Conservation (phyloP, 2,888 invertebrate genomes). For the Lutraria lutraria region DNA sequence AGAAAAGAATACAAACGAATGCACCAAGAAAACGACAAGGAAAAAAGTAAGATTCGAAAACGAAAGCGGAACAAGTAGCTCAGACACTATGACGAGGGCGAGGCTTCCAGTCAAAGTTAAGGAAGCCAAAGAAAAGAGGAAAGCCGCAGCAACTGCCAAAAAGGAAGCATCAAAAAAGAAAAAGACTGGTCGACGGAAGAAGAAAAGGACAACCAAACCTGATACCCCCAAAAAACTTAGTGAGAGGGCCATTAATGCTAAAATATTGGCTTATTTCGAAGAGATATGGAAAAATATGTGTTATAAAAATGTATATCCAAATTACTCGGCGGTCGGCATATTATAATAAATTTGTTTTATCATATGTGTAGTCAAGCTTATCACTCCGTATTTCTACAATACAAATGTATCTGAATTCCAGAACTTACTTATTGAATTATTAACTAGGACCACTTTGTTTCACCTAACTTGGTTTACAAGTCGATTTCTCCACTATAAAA, state of each 20-base stretch:
- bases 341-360: too few relatives aligned
- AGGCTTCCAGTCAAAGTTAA: neutral
- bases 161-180: neutral
- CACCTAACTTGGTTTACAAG: too few relatives aligned
- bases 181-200: neutral
- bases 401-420: too few relatives aligned
- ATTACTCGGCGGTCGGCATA: too few relatives aligned
- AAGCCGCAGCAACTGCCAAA: neutral
- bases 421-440: too few relatives aligned
- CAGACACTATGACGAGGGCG: neutral
- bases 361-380: too few relatives aligned
- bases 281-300: neutral
- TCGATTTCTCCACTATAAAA: too few relatives aligned
- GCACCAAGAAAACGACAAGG: neutral
- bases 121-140: neutral
- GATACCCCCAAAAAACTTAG: neutral
- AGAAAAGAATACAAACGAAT: neutral
- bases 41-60: neutral
- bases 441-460: too few relatives aligned
- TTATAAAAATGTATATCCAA: neutral
- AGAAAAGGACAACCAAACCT: neutral
- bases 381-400: too few relatives aligned
- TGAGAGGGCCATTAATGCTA: neutral
- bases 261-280: neutral
- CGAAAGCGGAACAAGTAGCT: neutral